Percentiles rank a stretch among this genome's conserved stretches.
Conservation (phyloP, 2,113 vertebrate genomes). For the Neodon shergylaensis region DNA sequence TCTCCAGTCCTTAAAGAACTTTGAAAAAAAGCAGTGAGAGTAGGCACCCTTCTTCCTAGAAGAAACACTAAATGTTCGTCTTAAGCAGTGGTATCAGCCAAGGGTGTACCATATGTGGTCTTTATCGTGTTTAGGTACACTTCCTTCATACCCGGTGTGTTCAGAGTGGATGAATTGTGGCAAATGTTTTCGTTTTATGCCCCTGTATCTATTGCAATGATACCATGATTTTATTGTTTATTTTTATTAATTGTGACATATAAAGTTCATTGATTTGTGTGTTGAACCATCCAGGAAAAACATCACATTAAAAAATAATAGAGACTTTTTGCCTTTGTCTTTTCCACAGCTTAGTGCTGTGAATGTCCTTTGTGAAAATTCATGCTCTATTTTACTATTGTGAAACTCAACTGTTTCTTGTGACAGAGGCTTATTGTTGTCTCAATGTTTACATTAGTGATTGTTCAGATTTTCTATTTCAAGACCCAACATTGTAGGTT, state of each 20-base stretch:
- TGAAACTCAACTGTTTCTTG: background rate
- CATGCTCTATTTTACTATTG: background rate
- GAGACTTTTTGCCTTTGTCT: background rate
- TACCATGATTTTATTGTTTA: background rate
- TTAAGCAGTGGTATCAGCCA: background rate
- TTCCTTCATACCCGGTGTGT: background rate
- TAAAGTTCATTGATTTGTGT: background rate
- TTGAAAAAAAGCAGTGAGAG: background rate
- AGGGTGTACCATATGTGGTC: background rate
- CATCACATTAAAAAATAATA: background rate
- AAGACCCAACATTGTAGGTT: background rate
- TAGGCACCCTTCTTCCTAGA: background rate
- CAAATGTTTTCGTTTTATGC: background rate
- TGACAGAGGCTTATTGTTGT: background rate
- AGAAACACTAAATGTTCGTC: background rate
- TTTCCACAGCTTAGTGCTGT: background rate
- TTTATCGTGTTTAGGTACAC: background rate
- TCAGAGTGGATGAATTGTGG: background rate
- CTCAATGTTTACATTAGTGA: background rate
- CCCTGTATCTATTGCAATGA: background rate
- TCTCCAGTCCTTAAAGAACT: background rate
- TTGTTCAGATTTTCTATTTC: background rate
- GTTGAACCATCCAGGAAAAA: background rate
- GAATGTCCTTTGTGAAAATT: conserved; percentile 8
- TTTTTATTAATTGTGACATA: background rate